Base-by-base conservation (phyloP, 2,888 invertebrate species). In the Scaptomyza reducta region DNA sequence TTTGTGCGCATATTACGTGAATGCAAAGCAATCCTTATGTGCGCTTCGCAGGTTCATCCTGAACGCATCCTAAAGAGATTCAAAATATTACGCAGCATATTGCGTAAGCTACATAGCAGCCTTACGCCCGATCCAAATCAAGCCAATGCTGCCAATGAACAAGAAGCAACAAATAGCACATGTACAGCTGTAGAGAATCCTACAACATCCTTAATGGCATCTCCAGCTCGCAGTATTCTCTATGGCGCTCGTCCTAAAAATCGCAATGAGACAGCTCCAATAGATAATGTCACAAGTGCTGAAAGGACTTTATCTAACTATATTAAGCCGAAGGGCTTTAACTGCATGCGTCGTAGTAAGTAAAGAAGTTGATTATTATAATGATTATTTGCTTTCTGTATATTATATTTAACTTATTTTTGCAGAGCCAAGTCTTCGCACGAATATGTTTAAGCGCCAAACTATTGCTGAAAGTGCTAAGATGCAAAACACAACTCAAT, bases 391-490 rank as follows among this genome's bases (percentile, higher is more conserved):
- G 6, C 14, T 22, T 22, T 22, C 7, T 10, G 5, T 18, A 6
- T 13, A 50, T 40, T 35, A n/a, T 56, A 60, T 64, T 63, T 44
- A 13, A 50, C 33, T 56, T 22, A 53, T 64, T 70, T 11, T 65
- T 70, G 11, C 56, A 89, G 88, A 80, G 46, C 83, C 88, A 73
- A 91, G 91, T 59, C 70, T 91, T 6, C 85, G 91, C 11, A 91
- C 89, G 4, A 82, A 87, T 3, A 91, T 91, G 89, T 91, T 91
- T 63, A 91, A 91, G 71, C 83, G 89, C 0, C 89, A 90, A 45
- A 90, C 89, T 54, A 70, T 74, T 2, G 68, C 68, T 3, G 90
- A 89, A 47, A 78, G 76, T 4, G 55, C 75, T 60, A 80, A 79
- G 53, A 57, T 84, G 0, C 86, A 89, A 41, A 76, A 73, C 29